These are phyloP conservation scores for Athalia rosae DNA, from an alignment of 2,888 invertebrate genomes.

Conservation along the genomic window DNA sequence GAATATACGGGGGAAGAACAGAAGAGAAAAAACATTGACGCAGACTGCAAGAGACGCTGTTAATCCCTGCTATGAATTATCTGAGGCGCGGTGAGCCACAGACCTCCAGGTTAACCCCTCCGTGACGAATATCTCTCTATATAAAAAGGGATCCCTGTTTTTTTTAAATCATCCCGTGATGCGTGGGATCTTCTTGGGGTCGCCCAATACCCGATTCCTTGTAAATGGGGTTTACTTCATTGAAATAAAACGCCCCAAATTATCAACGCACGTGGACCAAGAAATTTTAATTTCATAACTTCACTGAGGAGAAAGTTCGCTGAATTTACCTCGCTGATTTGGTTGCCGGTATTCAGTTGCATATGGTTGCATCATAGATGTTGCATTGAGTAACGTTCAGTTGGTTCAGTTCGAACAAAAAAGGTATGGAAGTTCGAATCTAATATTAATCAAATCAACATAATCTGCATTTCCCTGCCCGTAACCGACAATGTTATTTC, in stretches of 20 bases:
- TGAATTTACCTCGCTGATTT: too few relatives aligned
- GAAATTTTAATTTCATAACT: neutral
- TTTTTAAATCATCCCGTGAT: slow-evolving; percentile 27
- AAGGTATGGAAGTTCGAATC: too few relatives aligned
- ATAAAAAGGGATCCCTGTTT: slow-evolving; percentile 37
- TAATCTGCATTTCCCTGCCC: too few relatives aligned
- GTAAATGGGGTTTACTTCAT: slow-evolving; percentile 21
- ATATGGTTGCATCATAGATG: too few relatives aligned
- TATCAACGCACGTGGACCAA: neutral
- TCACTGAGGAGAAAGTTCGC: too few relatives aligned
- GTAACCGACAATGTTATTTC: too few relatives aligned
- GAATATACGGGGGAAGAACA: slow-evolving; percentile 10
- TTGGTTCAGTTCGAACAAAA: too few relatives aligned
- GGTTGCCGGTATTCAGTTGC: too few relatives aligned
- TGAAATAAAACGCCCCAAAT: slow-evolving; percentile 7
- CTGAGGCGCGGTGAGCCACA: slow-evolving; percentile 32
- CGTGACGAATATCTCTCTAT: slow-evolving; percentile 44
- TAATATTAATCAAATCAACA: too few relatives aligned
- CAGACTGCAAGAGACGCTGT: slow-evolving; percentile 42
- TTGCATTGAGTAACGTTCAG: too few relatives aligned
- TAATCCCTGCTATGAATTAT: slow-evolving; percentile 43
- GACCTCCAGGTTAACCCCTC: slow-evolving; percentile 38
- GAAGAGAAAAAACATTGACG: slow-evolving; percentile 40
- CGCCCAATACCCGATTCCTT: slow-evolving; percentile 39
- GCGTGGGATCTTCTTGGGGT: slow-evolving; percentile 40